Conservation (phyloP, 2,888 invertebrate species). For the Ochropacha duplaris region DNA sequence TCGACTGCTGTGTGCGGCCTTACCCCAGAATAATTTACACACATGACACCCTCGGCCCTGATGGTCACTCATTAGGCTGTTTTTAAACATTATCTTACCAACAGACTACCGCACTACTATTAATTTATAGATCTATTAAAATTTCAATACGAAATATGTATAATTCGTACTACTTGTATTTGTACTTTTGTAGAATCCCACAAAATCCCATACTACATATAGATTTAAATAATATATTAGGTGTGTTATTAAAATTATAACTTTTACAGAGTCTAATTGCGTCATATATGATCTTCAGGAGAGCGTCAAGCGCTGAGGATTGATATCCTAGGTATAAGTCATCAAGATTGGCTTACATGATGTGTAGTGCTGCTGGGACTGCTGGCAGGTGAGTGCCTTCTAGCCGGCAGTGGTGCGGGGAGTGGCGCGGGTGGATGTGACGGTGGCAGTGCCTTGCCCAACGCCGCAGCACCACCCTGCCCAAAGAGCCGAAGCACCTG, state of each 20-base stretch:
- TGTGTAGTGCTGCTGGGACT: conserved; percentile 91
- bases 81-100: conserved; percentile 52
- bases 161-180: too few species aligned
- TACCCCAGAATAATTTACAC: conserved; percentile 74
- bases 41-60: conserved; percentile 46
- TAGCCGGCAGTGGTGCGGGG: conserved; percentile 76
- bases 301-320: too few species aligned
- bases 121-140: conserved; percentile 25
- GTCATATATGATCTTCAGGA: too few species aligned
- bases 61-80: conserved; percentile 48
- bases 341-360: conserved; percentile 75
- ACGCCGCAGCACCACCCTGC: conserved; percentile 75
- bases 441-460: conserved; percentile 75
- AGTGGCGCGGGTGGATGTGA: conserved; percentile 75
- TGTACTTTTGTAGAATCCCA: neutral
- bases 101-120: conserved; percentile 26
- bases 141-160: neutral
- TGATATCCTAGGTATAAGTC: neutral
- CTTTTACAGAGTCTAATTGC: too few species aligned
- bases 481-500: conserved; percentile 88
- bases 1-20: conserved; percentile 67
- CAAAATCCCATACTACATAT: conserved; percentile 9
- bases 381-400: conserved; percentile 86
- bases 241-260: too few species aligned
- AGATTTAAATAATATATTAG: too few species aligned